Evolutionary conservation across 2,113 vertebrate species (phyloP), one percentile per base, ranked within the genome.

Genomic region (Oncorhynchus kisutch): DNA sequence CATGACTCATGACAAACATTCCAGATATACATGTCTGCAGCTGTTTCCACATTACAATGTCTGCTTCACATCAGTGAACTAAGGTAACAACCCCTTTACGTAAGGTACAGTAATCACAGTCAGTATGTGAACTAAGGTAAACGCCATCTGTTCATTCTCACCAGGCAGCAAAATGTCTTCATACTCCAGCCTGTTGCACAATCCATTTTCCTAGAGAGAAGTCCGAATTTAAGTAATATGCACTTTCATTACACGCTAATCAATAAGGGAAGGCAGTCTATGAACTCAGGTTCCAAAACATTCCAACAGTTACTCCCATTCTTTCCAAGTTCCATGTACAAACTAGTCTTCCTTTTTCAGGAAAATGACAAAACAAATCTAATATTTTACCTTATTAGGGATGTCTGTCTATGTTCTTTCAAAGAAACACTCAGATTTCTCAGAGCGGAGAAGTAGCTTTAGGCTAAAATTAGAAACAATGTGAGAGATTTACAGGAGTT

Each of bases 131-230:
- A 45, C 39, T 45, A 45, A 34, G 31, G 31, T 34, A 34, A 34
- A 45, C 9, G 2, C 39, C 39, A 74, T 72, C 57, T 16, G 22
- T 71, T 45, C 7, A 51, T 75, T 27, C 60, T 45, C 16, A 54
- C 51, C 51, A 54, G 51, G 16, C 51, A 54, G 51, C 51, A 54
- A 18, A 14, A 14, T 54, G 31, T 9, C 29, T 64, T 25, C 72
- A 74, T 82, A 71, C 81, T 65, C 31, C 73, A 65, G 60, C 71
- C 74, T 76, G 57, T 69, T 83, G 82, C 75, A 73, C 72, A 45
- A 45, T 45, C 39, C 2, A 45, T 45, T 45, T 11, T 45, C 9
- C 39, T 45, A 11, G 39, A 3, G 39, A 45, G 39, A 45, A 11
- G 39, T 45, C 39, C 1, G 39, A 11, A 11, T 45, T 45, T 3